Conservation (phyloP, 2,888 invertebrate genomes). For the Plagodis pulveraria region DNA sequence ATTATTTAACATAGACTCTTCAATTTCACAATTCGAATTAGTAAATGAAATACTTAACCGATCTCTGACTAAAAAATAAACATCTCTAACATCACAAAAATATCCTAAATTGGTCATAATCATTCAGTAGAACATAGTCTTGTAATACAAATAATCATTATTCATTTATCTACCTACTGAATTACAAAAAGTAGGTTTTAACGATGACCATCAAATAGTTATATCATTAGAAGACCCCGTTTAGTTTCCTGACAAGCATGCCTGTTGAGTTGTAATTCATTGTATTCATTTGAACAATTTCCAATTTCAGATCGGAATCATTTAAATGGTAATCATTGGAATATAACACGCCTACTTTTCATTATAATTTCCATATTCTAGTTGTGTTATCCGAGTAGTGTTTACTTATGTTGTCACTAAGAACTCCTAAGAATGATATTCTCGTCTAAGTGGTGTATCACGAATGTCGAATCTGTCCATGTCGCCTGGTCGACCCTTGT, state of each 20-base stretch:
- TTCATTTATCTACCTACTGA: constrained; percentile 1
- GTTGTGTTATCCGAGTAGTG: constrained; percentile 72
- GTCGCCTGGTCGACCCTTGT: constrained; percentile 47
- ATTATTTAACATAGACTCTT: constrained; percentile 1
- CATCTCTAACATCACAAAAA: constrained; percentile 3
- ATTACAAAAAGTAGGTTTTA: background rate
- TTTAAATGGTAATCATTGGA: constrained; percentile 83
- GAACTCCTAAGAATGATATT: constrained; percentile 60
- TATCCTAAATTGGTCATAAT: constrained; percentile 9
- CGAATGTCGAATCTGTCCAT: constrained; percentile 45
- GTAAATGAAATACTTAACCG: constrained; percentile 1
- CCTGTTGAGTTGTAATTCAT: constrained; percentile 37
- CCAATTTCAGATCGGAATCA: constrained; percentile 86
- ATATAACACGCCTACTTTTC: constrained; percentile 64
- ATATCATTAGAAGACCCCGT: constrained; percentile 21
- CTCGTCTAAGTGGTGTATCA: constrained; percentile 54
- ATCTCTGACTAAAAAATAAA: constrained; percentile 1
- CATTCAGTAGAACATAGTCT: background rate
- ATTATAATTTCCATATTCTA: constrained; percentile 53
- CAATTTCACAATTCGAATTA: constrained; percentile 15
- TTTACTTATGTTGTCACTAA: constrained; percentile 59
- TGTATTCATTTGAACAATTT: constrained; percentile 75
- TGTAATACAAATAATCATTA: background rate
- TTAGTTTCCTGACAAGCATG: constrained; percentile 25
- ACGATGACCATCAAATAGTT: background rate